Base-by-base conservation (phyloP, 2,113 vertebrate species). In the Microtus ochrogaster region DNA sequence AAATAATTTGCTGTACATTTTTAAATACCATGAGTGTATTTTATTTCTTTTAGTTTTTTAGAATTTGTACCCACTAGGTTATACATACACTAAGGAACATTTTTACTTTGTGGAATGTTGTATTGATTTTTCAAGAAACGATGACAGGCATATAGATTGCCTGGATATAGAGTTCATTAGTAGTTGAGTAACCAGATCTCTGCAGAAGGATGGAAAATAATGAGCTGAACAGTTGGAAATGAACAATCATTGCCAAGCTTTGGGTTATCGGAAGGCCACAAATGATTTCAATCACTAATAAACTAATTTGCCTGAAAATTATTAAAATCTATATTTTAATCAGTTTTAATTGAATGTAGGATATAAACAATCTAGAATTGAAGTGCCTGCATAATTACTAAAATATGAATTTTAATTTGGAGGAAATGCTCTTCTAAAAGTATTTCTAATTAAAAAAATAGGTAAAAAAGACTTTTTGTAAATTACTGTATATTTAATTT, bases 91-190 rank as follows among this genome's bases (percentile, higher is more conserved):
- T 92, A 39, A 3, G 61, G 16, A 83, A 49, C 33, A 88, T n/a
- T 88, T 55, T 36, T 8, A 82, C 36, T 87, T 92, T 94, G 26
- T 85, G 41, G 68, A 95, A 70, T 14, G 77, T 81, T 61, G 21
- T 94, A 95, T 94, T 97, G 86, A 94, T 95, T 94, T 94, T 5
- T 72, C 1, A 47, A 78, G n/a, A 89, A 96, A 96, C 63, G 85
- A 95, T 82, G 65, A 79, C 83, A 94, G 44, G 73, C 39, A 95
- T 61, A 92, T 91, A 97, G 30, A 92, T 55, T 91, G 61, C 70
- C 39, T 91, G 39, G 96, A 94, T 89, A 41, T 22, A 41, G 39
- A 96, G 94, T 44, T 94, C 65, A 95, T 92, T 91, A 79, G 63
- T 58, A 91, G 36, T 9, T 92, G 9, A 85, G 36, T 65, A 96